These are phyloP conservation scores for Melanotaenia pygmaea DNA, from an alignment of 2,797 vertebrate genomes.

Conservation along the genomic window DNA sequence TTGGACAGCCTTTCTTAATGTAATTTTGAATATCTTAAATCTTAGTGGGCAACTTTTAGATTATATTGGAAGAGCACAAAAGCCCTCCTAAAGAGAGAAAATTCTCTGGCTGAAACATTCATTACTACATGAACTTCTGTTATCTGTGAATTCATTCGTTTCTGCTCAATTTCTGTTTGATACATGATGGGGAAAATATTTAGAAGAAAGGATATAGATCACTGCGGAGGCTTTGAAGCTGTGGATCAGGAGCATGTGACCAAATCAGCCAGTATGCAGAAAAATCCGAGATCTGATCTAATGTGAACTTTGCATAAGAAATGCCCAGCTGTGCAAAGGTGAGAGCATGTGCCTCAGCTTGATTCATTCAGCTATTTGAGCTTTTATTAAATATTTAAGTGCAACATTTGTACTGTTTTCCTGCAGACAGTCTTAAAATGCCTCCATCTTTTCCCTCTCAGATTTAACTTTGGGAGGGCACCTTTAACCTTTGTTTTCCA, in stretches of 20 bases:
- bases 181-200: no score
- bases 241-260: no score
- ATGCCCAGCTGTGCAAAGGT: no score
- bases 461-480: not conserved
- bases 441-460: not conserved
- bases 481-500: not conserved
- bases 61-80: slow-evolving; percentile 7
- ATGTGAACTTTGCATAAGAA: no score
- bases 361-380: no score
- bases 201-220: no score
- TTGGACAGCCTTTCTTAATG: slow-evolving; percentile 30
- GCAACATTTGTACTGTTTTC: no score
- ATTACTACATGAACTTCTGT: slow-evolving; percentile 26
- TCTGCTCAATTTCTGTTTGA: slow-evolving; percentile 6
- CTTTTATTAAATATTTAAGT: no score
- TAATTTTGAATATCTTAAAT: slow-evolving; percentile 32
- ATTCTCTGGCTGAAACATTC: slow-evolving; percentile 11
- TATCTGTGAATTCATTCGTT: slow-evolving; percentile 14
- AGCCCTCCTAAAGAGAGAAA: not conserved
- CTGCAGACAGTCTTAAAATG: not conserved
- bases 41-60: slow-evolving; percentile 29
- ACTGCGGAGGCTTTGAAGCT: no score
- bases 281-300: no score
- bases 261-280: no score
- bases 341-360: no score